Conservation (phyloP, 2,113 vertebrate genomes). For the Lycaon pictus region DNA sequence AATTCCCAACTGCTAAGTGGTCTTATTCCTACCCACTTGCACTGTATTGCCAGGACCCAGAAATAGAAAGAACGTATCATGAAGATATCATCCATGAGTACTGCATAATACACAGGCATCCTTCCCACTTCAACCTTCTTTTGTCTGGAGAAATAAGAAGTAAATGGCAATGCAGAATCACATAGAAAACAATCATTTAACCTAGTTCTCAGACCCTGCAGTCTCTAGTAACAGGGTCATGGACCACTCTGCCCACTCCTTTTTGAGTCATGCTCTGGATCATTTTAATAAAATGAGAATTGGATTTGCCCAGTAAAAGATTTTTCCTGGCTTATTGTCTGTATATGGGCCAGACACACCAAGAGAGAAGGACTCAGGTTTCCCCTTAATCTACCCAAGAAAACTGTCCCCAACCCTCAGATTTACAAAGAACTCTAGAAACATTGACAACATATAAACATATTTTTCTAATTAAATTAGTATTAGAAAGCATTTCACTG, state of each 20-base stretch:
- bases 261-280: not conserved
- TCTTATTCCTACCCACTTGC: not conserved
- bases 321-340: not conserved
- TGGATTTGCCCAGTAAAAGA: not conserved
- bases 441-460: not conserved
- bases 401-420: not conserved
- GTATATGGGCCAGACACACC: fast-evolving
- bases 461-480: not conserved
- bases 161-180: not conserved
- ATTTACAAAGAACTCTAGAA: not conserved
- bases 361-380: not conserved
- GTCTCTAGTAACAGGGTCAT: not conserved
- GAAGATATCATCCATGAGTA: not conserved
- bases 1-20: not conserved
- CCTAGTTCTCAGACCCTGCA: not conserved
- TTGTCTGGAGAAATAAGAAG: not conserved
- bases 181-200: not conserved
- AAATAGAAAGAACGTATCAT: not conserved
- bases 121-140: not conserved
- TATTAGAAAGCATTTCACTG: not conserved
- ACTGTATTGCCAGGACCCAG: not conserved
- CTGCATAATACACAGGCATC: not conserved
- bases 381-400: not conserved
- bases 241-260: not conserved
- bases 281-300: not conserved